Percentiles rank a stretch among this genome's conserved stretches.
phyloP scores from a whole-genome alignment of 2,888 invertebrate genomes.

The Drosophila nr. perissopoda region DNA sequence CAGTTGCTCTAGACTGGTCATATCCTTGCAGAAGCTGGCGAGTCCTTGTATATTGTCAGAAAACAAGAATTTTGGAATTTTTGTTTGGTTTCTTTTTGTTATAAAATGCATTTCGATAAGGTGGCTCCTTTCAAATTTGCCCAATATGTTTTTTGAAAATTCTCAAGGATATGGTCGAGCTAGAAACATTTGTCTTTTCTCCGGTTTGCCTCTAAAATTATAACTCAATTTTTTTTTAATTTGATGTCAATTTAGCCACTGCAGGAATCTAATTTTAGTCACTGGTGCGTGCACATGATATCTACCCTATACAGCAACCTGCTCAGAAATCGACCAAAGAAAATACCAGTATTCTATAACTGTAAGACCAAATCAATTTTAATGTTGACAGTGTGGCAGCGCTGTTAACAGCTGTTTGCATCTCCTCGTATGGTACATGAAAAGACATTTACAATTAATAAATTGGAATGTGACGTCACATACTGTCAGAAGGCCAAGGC shows the following conservation, averaged over 20 bases:
- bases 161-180: not conserved
- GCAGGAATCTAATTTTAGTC: not conserved
- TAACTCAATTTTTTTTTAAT: not conserved
- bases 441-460: not conserved
- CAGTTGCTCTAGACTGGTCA: not conserved
- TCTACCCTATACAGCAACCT: not conserved
- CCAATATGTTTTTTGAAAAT: not conserved
- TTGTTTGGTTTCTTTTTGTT: not conserved
- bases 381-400: constrained; percentile 15
- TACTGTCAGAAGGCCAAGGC: not conserved
- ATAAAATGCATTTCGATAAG: not conserved
- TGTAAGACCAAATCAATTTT: not conserved
- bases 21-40: not conserved
- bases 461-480: constrained; percentile 6
- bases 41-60: not conserved
- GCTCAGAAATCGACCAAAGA: not conserved
- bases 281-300: too few species aligned
- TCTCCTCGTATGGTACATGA: not conserved
- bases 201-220: not conserved
- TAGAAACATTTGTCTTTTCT: too few species aligned
- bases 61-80: not conserved
- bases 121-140: not conserved
- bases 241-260: not conserved
- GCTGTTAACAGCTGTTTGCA: not conserved
- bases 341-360: not conserved